Conservation (phyloP, 2,113 vertebrate species). For the Alexandromys fortis region DNA sequence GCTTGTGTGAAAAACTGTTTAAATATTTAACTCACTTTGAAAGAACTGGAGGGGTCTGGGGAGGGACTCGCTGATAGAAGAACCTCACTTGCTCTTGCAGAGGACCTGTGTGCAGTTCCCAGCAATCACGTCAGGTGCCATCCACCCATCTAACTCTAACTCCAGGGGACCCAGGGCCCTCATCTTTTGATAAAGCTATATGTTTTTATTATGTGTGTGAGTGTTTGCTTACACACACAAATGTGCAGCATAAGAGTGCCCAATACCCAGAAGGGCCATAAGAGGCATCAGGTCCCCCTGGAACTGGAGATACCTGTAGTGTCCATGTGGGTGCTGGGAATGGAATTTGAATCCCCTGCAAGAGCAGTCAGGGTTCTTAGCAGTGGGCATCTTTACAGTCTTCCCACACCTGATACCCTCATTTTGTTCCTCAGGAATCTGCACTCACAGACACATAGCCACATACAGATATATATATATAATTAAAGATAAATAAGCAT, state of each 20-base stretch:
- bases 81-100: too few species aligned
- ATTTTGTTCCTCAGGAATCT: neutral
- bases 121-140: too few species aligned
- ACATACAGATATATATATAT: neutral
- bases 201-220: neutral
- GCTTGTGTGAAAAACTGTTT: too few species aligned
- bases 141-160: too few species aligned
- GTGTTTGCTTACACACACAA: neutral
- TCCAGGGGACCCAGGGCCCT: too few species aligned
- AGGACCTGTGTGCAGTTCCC: too few species aligned
- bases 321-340: neutral
- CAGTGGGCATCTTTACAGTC: neutral
- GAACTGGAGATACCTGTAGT: neutral
- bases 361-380: neutral
- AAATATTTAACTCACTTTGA: too few species aligned
- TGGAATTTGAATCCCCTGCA: neutral
- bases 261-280: neutral
- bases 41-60: too few species aligned
- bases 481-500: neutral
- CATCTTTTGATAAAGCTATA: too few species aligned
- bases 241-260: neutral
- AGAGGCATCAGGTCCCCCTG: neutral
- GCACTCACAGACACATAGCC: neutral
- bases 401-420: neutral
- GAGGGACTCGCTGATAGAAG: too few species aligned